Evolutionary conservation across 2,888 invertebrate species (phyloP).

Genomic region (Nomada fabriciana): DNA sequence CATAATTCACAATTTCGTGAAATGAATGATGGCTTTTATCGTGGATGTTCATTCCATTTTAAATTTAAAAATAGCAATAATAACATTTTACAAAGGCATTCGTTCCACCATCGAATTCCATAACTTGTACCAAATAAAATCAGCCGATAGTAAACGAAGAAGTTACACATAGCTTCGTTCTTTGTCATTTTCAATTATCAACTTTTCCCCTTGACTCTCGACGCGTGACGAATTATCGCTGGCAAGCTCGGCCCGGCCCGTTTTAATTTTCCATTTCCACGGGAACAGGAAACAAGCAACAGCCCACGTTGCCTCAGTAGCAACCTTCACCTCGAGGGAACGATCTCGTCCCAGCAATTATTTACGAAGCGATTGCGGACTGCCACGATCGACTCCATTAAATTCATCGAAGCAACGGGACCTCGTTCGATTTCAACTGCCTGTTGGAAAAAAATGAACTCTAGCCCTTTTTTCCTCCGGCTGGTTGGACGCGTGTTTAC

Average conservation of each 20-base stretch:
- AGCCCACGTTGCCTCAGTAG: background rate
- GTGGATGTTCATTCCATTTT: background rate
- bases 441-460: background rate
- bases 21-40: background rate
- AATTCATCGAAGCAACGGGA: background rate
- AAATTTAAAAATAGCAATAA: background rate
- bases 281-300: slow-evolving; percentile 21
- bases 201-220: background rate
- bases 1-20: slow-evolving; percentile 10
- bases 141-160: background rate
- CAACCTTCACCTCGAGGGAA: background rate
- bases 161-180: background rate
- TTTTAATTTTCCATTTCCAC: slow-evolving; percentile 57
- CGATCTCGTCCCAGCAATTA: slow-evolving; percentile 36
- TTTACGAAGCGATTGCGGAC: slow-evolving; percentile 49
- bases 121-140: too few relatives aligned
- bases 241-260: background rate
- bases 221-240: background rate
- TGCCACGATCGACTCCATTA: slow-evolving; percentile 39
- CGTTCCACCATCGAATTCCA: too few relatives aligned
- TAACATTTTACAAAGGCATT: too few relatives aligned
- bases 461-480: background rate
- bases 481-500: slow-evolving; percentile 22
- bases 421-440: slow-evolving; percentile 7
- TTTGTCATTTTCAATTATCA: too few relatives aligned